Evolutionary conservation across 2,888 invertebrate species (phyloP).

Genomic region (Harpalus rufipes): DNA sequence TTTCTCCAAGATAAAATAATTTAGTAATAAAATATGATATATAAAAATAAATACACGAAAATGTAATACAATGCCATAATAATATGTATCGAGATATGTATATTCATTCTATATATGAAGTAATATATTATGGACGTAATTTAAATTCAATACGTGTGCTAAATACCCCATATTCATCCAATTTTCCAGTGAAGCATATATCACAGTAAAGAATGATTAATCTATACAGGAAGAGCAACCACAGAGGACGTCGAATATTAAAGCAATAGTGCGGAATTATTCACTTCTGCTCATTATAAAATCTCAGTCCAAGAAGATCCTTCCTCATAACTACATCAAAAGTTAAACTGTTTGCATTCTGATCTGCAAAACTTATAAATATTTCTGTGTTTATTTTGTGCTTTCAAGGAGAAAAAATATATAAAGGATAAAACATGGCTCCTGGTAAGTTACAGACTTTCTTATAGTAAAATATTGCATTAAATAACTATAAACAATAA

Average conservation of each 20-base stretch:
- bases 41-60: no score
- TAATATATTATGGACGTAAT: not conserved
- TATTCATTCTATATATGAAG: no score
- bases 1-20: no score
- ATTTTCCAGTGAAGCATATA: constrained; percentile 33
- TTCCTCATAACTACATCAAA: not conserved
- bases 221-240: constrained; percentile 55
- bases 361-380: no score
- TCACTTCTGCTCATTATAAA: constrained; percentile 36
- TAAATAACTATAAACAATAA: no score
- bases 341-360: no score
- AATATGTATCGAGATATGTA: no score
- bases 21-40: no score
- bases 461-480: no score
- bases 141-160: not conserved
- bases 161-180: constrained; percentile 13
- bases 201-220: constrained; percentile 36
- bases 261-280: constrained; percentile 43
- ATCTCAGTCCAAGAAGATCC: not conserved
- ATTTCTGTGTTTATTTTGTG: not conserved
- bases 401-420: not conserved
- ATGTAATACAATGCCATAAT: no score
- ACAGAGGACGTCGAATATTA: constrained; percentile 53
- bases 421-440: not conserved
- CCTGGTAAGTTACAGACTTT: not conserved